Conservation (phyloP, 2,888 invertebrate species). For the Lutraria lutraria region DNA sequence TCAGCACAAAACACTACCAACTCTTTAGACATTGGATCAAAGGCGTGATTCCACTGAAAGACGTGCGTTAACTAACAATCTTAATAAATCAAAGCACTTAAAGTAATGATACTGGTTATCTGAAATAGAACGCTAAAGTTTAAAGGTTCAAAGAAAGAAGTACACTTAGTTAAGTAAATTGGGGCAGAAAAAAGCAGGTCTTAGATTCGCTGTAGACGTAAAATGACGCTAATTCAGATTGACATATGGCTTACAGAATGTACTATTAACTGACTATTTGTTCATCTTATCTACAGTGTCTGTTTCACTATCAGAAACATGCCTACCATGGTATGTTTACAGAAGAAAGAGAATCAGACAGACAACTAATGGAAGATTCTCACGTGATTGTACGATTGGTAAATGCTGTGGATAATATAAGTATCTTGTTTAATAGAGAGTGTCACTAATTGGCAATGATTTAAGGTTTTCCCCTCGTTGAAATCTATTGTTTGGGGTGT, state of each 20-base stretch:
- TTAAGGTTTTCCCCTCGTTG: background rate
- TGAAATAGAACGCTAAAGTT: too few relatives aligned
- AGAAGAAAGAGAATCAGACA: background rate
- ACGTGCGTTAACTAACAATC: too few relatives aligned
- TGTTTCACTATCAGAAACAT: background rate
- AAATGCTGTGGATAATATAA: background rate
- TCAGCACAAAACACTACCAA: too few relatives aligned
- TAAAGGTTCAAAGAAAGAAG: too few relatives aligned
- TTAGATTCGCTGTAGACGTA: constrained; percentile 17
- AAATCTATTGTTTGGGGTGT: background rate
- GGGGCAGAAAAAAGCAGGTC: background rate
- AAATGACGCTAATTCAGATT: constrained; percentile 30
- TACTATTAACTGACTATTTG: constrained; percentile 8
- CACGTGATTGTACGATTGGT: background rate
- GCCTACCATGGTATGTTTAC: background rate
- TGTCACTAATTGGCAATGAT: constrained; percentile 6
- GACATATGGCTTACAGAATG: constrained; percentile 15
- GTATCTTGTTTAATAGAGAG: background rate
- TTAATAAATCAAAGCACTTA: too few relatives aligned
- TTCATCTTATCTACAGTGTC: constrained; percentile 20
- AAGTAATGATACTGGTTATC: too few relatives aligned
- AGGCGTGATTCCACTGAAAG: too few relatives aligned
- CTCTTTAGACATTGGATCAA: too few relatives aligned
- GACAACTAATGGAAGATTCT: background rate
- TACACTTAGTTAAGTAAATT: too few relatives aligned